These are phyloP conservation scores for Sternotherus odoratus DNA, from an alignment of 2,797 vertebrate genomes.

Conservation along the genomic window DNA sequence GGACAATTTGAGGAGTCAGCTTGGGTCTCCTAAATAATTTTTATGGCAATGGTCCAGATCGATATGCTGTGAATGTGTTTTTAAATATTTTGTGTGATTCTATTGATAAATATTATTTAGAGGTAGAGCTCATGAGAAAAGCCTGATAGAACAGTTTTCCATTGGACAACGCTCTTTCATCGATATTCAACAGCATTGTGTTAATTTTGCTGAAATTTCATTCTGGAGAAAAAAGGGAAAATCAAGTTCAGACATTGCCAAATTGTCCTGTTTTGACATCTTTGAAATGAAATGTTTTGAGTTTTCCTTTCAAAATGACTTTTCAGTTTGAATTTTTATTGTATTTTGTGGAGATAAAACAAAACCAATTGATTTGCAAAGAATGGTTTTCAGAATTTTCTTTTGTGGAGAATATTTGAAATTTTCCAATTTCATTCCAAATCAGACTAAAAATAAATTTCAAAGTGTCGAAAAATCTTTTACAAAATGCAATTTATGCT, in stretches of 20 bases:
- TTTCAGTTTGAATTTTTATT: neutral
- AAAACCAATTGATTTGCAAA: neutral
- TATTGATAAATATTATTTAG: neutral
- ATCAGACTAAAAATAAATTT: neutral
- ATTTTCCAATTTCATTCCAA: neutral
- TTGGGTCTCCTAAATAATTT: neutral
- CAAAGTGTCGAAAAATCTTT: accelerated
- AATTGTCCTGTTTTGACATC: neutral
- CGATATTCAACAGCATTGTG: too few relatives aligned
- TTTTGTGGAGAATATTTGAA: neutral
- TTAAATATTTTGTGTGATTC: slow-evolving; percentile 11
- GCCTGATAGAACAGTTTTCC: neutral
- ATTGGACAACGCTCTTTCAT: too few relatives aligned
- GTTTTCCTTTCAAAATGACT: neutral
- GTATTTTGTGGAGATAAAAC: neutral
- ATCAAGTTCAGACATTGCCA: neutral
- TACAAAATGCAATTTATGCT: neutral
- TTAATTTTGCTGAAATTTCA: accelerated
- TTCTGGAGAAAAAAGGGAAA: neutral
- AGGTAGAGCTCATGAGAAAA: neutral
- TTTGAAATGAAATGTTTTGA: neutral
- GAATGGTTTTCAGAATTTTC: neutral
- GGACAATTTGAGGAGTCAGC: neutral
- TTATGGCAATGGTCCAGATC: neutral
- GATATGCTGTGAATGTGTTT: neutral